Evolutionary conservation across 2,113 vertebrate genomes (phyloP).

Genomic region (Peucedramus taeniatus): DNA sequence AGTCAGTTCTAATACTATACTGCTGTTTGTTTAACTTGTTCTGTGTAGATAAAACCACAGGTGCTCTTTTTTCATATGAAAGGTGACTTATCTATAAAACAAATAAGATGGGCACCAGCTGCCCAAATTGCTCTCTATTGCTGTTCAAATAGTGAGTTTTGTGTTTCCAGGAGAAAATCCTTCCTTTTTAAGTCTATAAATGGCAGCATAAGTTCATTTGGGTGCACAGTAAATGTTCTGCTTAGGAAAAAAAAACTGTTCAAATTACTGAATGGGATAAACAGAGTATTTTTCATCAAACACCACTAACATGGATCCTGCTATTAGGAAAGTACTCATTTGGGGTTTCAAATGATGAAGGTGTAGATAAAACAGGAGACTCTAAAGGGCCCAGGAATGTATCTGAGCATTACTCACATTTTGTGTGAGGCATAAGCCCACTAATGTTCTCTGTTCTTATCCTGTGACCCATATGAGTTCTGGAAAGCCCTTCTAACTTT

Average conservation of each 20-base stretch:
- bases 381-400: background rate
- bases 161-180: constrained; percentile 23
- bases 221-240: background rate
- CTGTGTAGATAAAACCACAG: constrained; percentile 23
- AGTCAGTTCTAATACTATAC: background rate
- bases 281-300: background rate
- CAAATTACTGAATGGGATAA: background rate
- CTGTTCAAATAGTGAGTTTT: constrained; percentile 38
- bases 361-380: background rate
- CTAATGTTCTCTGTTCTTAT: background rate
- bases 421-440: background rate
- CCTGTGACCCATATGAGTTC: background rate
- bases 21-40: constrained; percentile 37
- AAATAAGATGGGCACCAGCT: constrained; percentile 48
- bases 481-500: background rate
- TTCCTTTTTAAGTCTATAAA: constrained; percentile 20
- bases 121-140: constrained; percentile 35
- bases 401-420: background rate
- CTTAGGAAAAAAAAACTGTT: background rate
- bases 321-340: background rate
- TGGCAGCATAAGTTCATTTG: constrained; percentile 21
- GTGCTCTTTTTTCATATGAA: background rate
- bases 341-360: background rate
- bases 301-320: background rate
- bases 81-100: constrained; percentile 41